Percentiles rank a stretch among this genome's conserved stretches.
phyloP scores from a whole-genome alignment of 1,140 invertebrate species.

The Neomicropteryx cornuta region DNA sequence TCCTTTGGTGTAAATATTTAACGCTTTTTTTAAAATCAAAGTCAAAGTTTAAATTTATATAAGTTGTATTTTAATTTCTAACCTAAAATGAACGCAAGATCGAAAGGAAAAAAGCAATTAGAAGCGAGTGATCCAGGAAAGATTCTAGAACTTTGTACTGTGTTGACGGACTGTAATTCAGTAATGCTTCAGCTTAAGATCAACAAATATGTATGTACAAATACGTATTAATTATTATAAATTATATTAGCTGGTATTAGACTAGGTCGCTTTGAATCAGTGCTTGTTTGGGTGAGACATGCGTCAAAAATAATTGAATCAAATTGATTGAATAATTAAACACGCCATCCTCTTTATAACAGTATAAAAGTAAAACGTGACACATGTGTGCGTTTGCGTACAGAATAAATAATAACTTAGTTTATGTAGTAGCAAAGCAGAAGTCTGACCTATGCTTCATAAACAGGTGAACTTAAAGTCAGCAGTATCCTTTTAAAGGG shows the following conservation, averaged over 20 bases:
- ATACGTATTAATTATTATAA: neutral
- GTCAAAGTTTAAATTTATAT: too few species aligned
- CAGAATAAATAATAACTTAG: too few species aligned
- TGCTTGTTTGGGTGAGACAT: neutral
- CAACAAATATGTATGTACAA: conserved; percentile 24
- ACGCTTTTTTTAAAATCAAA: too few species aligned
- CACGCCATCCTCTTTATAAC: neutral
- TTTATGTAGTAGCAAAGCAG: too few species aligned
- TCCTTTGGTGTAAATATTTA: too few species aligned
- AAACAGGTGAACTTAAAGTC: too few species aligned
- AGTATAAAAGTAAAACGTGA: too few species aligned
- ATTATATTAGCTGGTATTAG: neutral
- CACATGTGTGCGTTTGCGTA: too few species aligned
- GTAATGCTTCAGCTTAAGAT: conserved; percentile 21
- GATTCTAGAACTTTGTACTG: conserved; percentile 19
- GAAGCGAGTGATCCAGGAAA: conserved; percentile 18
- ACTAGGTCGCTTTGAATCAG: neutral
- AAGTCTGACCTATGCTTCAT: too few species aligned
- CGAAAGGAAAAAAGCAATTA: conserved; percentile 6
- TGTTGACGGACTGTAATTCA: conserved; percentile 19
- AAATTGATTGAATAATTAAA: neutral
- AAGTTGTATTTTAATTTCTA: too few species aligned
- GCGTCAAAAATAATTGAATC: neutral
- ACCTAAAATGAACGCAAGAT: too few species aligned
- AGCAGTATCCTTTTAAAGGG: too few species aligned